These are phyloP conservation scores for Pangasius mekongensis DNA, from an alignment of 2,797 vertebrate genomes.

Conservation along the genomic window DNA sequence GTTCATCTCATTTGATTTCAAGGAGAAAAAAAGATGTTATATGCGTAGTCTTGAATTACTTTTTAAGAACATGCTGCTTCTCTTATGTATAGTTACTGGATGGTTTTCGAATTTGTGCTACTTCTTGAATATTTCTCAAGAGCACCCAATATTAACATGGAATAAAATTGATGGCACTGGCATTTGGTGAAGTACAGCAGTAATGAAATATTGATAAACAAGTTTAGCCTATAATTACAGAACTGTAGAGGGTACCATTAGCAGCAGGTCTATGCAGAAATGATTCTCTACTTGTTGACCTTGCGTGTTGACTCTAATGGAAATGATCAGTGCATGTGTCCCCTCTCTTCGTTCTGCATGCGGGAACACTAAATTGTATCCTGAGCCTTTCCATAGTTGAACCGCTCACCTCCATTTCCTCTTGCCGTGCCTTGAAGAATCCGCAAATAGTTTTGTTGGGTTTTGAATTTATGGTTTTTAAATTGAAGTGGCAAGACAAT, in stretches of 20 bases:
- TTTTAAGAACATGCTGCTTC: not conserved
- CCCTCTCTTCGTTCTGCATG: slow-evolving; percentile 3
- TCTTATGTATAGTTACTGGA: not conserved
- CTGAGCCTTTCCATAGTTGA: slow-evolving; percentile 37
- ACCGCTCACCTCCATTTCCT: slow-evolving; percentile 62
- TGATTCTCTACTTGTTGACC: slow-evolving; percentile 47
- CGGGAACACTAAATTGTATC: slow-evolving; percentile 56
- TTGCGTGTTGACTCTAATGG: slow-evolving; percentile 38
- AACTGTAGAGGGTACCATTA: slow-evolving; percentile 15
- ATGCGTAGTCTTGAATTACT: not conserved
- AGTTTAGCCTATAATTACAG: slow-evolving; percentile 21
- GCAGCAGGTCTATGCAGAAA: slow-evolving; percentile 29
- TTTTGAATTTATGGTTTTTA: slow-evolving; percentile 71
- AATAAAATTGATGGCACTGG: not conserved
- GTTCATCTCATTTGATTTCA: slow-evolving; percentile 49
- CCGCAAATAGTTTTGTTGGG: slow-evolving; percentile 63
- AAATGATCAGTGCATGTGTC: slow-evolving; percentile 35
- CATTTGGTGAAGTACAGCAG: not conserved
- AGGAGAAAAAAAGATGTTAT: slow-evolving; percentile 35
- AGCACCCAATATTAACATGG: not conserved
- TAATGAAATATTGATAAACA: slow-evolving; percentile 32
- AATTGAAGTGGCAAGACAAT: slow-evolving; percentile 78
- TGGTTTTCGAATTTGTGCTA: slow-evolving; percentile 4
- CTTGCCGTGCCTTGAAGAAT: slow-evolving; percentile 61
- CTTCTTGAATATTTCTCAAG: not conserved